Conservation (phyloP, 2,113 vertebrate genomes). For the Oreotragus oreotragus region DNA sequence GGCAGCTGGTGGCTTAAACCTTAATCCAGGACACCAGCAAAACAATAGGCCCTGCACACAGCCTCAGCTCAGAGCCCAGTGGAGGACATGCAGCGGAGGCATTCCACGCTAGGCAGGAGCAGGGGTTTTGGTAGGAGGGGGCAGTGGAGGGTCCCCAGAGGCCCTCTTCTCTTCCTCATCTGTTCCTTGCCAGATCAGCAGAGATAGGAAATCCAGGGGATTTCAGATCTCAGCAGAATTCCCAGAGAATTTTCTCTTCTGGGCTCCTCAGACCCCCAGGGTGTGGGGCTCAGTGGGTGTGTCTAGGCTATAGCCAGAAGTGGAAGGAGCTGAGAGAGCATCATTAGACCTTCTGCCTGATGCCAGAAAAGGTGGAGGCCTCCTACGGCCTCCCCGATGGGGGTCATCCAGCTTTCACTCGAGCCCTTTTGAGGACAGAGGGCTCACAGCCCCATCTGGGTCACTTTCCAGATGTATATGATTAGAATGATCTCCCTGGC, state of each 20-base stretch:
- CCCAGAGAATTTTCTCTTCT: background rate
- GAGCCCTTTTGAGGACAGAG: background rate
- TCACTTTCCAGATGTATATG: background rate
- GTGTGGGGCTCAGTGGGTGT: background rate
- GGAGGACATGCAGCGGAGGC: background rate
- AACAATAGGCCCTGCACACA: conserved; percentile 59
- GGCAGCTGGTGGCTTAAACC: conserved; percentile 75
- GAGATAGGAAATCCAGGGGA: conserved; percentile 18
- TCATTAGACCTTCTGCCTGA: background rate
- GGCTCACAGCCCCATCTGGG: background rate
- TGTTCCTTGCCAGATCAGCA: conserved; percentile 23
- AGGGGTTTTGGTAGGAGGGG: background rate
- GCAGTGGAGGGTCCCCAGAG: background rate
- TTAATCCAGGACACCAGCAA: conserved; percentile 69
- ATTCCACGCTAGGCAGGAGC: background rate
- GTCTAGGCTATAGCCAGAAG: background rate
- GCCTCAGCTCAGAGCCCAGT: background rate
- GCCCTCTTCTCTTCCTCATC: background rate
- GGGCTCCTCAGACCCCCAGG: background rate
- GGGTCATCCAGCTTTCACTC: background rate
- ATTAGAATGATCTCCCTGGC: background rate
- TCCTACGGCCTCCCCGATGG: background rate
- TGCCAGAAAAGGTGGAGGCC: background rate
- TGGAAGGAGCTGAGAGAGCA: background rate
- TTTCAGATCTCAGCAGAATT: conserved; percentile 38